A percentile compares a stretch with the other conserved stretches of the same genome.
Evolutionary conservation across 2,113 vertebrate genomes (phyloP).

Genomic region (Urocolius indicus): DNA sequence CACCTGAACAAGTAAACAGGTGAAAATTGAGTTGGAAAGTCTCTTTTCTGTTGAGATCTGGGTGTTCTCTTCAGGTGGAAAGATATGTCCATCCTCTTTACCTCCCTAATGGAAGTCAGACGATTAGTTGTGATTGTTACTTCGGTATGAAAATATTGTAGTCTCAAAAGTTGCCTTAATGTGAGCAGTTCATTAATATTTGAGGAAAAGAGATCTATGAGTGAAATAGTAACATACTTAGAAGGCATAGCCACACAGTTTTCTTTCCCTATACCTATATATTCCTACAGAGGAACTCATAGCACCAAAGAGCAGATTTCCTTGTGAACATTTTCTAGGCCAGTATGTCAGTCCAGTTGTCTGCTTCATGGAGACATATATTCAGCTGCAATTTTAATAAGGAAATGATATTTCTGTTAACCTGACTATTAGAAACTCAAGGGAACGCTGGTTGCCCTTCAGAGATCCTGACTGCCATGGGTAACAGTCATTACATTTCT

Average conservation of each 20-base stretch:
- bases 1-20: background rate
- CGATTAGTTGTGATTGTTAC: rapidly evolving
- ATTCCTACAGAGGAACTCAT: background rate
- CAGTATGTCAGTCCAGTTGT: background rate
- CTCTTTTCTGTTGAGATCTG: background rate
- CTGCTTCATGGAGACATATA: background rate
- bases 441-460: background rate
- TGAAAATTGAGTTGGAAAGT: background rate
- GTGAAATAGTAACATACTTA: background rate
- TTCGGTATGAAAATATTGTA: background rate
- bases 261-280: background rate
- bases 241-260: background rate
- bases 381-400: background rate
- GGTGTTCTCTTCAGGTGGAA: background rate
- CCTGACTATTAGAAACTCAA: background rate
- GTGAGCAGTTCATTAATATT: background rate
- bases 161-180: background rate
- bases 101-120: background rate
- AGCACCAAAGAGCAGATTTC: background rate
- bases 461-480: background rate
- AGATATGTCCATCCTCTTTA: background rate
- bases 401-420: background rate
- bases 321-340: background rate
- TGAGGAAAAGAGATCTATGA: background rate
- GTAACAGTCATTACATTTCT: background rate